A percentile compares a stretch with the other conserved stretches of the same genome.
Conservation (phyloP, 1,140 invertebrate genomes). For the Drosophila hydei region DNA sequence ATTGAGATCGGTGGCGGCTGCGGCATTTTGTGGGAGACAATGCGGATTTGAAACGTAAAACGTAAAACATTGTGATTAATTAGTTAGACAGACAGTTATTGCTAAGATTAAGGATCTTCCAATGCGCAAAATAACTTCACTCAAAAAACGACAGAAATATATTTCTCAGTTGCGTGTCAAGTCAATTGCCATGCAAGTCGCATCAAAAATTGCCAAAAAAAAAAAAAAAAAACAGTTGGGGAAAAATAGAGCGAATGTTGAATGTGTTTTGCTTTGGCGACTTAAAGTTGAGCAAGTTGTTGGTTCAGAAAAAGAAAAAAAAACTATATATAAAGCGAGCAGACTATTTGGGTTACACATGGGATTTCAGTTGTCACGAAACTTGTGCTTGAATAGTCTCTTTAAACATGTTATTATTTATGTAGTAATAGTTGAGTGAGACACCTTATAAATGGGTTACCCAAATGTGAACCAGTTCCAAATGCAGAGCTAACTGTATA, state of each 20-base stretch:
- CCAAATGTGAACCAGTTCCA: neutral
- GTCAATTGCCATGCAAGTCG: slow-evolving; percentile 30
- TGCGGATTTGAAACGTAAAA: neutral
- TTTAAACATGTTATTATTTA: slow-evolving; percentile 13
- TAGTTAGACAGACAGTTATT: neutral
- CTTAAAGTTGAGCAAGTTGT: slow-evolving; percentile 38
- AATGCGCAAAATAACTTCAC: slow-evolving; percentile 19
- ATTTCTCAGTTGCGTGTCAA: slow-evolving; percentile 23
- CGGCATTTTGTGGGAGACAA: slow-evolving; percentile 3
- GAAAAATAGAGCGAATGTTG: slow-evolving; percentile 51
- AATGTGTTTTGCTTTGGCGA: slow-evolving; percentile 29
- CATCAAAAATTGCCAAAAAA: slow-evolving; percentile 33
- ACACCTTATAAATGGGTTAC: slow-evolving; percentile 8
- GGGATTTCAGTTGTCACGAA: slow-evolving; percentile 28
- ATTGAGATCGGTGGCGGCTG: slow-evolving; percentile 8
- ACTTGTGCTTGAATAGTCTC: slow-evolving; percentile 2
- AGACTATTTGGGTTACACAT: slow-evolving; percentile 23
- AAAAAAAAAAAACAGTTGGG: neutral
- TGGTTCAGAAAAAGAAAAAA: neutral
- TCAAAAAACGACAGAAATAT: neutral
- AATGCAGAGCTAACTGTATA: neutral
- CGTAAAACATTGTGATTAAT: neutral
- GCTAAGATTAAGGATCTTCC: slow-evolving; percentile 11
- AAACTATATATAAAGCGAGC: neutral
- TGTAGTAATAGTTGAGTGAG: neutral